Conservation (phyloP, 2,888 invertebrate species). For the Noctua comes region DNA sequence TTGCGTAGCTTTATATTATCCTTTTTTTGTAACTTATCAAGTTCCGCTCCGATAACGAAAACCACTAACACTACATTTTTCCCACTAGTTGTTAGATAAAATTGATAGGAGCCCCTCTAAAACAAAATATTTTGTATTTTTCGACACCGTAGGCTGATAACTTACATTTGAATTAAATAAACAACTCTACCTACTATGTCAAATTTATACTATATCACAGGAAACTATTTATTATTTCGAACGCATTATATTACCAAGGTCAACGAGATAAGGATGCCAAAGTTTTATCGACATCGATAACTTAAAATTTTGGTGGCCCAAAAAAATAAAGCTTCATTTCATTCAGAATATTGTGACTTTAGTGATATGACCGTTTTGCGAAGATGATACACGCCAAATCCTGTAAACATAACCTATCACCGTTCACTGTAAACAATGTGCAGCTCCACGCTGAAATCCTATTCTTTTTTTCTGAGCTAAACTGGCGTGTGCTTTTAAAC, state of each 20-base stretch:
- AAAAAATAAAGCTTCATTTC: conserved; percentile 4
- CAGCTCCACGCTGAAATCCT: conserved; percentile 77
- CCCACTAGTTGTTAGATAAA: conserved; percentile 41
- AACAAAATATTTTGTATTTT: conserved; percentile 28
- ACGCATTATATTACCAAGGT: conserved; percentile 15
- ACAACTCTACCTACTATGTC: neutral
- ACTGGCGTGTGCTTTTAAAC: conserved; percentile 85
- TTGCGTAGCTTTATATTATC: conserved; percentile 15
- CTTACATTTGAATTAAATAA: conserved; percentile 1
- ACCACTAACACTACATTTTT: conserved; percentile 45
- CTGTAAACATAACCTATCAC: conserved; percentile 59
- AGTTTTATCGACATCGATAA: conserved; percentile 2
- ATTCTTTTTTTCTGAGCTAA: conserved; percentile 82
- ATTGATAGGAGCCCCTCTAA: conserved; percentile 20
- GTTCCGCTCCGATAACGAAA: conserved; percentile 65
- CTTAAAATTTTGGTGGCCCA: neutral
- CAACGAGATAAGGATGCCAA: conserved; percentile 18
- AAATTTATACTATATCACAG: neutral
- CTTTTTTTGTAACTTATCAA: conserved; percentile 57
- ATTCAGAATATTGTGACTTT: neutral
- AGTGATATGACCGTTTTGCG: conserved; percentile 1
- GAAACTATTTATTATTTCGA: conserved; percentile 19
- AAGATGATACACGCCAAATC: conserved; percentile 25
- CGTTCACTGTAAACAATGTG: conserved; percentile 70
- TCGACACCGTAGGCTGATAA: conserved; percentile 9